Conservation (phyloP, 1,140 invertebrate species). For the Vanessa tameamea region DNA sequence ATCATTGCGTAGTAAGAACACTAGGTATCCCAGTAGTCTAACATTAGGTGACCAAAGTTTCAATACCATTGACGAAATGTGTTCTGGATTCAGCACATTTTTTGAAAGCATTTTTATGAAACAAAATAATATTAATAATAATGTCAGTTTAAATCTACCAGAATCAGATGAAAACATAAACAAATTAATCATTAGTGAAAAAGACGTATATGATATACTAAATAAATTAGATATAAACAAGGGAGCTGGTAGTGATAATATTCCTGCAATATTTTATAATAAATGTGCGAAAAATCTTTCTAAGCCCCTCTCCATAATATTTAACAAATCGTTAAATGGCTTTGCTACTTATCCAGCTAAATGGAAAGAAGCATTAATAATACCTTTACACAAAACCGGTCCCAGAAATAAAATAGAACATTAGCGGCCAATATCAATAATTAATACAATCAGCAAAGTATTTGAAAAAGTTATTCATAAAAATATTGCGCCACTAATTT, state of each 20-base stretch:
- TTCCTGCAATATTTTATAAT: constrained; percentile 26
- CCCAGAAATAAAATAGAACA: constrained; percentile 14
- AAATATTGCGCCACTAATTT: constrained; percentile 11
- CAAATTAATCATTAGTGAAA: constrained; percentile 3
- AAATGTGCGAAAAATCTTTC: constrained; percentile 14
- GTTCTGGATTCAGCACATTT: constrained; percentile 7
- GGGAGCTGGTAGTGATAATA: constrained; percentile 26
- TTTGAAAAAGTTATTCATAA: constrained; percentile 17
- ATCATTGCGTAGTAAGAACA: background rate
- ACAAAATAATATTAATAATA: background rate
- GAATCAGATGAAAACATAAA: background rate
- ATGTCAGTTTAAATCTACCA: background rate
- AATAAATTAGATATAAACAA: constrained; percentile 23
- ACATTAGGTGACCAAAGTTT: constrained; percentile 1
- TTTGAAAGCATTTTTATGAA: constrained; percentile 8
- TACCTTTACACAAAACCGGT: constrained; percentile 29
- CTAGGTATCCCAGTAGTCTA: background rate
- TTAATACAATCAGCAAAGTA: constrained; percentile 9
- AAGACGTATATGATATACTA: constrained; percentile 18
- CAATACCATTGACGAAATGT: background rate
- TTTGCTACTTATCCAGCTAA: background rate
- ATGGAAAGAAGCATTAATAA: constrained; percentile 31
- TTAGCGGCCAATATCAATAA: constrained; percentile 15
- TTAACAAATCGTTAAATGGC: too few species aligned
- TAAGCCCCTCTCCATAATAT: background rate